Evolutionary conservation across 2,888 invertebrate species (phyloP).

Genomic region (Microdon myrmicae): DNA sequence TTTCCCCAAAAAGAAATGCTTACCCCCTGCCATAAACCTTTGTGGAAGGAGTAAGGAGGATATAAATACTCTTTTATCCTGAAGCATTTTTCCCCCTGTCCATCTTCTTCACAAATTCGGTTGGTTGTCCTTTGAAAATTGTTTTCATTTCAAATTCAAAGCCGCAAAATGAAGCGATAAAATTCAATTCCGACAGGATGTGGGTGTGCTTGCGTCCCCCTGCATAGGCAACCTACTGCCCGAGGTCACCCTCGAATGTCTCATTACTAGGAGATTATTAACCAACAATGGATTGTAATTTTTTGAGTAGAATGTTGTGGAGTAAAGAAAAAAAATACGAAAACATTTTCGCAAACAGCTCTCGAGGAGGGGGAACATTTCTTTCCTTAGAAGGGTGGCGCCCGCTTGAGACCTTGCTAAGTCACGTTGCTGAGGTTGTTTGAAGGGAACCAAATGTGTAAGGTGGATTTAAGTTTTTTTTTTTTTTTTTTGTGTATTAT

Average conservation of each 20-base stretch:
- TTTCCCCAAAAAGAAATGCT: conserved; percentile 15
- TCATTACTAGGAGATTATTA: conserved; percentile 48
- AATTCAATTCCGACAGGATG: conserved; percentile 32
- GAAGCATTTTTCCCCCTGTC: background rate
- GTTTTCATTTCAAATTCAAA: conserved; percentile 50
- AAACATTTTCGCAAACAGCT: conserved; percentile 21
- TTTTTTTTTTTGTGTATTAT: background rate
- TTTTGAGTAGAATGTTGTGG: conserved; percentile 17
- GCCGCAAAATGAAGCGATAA: conserved; percentile 51
- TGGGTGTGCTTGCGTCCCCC: conserved; percentile 24
- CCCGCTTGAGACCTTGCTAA: background rate
- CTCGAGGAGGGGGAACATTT: conserved; percentile 33
- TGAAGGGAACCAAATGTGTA: conserved; percentile 20
- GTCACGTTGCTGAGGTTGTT: background rate
- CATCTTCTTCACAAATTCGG: conserved; percentile 3
- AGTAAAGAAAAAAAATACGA: too few relatives aligned
- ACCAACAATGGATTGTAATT: conserved; percentile 49
- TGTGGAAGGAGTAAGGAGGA: conserved; percentile 14
- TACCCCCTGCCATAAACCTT: conserved; percentile 1
- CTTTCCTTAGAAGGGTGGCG: conserved; percentile 2
- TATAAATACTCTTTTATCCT: background rate
- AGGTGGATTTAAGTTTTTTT: conserved; percentile 10
- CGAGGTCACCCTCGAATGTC: conserved; percentile 44
- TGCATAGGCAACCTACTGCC: conserved; percentile 1
- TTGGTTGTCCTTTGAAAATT: conserved; percentile 28